Conservation (phyloP, 2,888 invertebrate species). For the Sinodicranocentrus sp. region DNA sequence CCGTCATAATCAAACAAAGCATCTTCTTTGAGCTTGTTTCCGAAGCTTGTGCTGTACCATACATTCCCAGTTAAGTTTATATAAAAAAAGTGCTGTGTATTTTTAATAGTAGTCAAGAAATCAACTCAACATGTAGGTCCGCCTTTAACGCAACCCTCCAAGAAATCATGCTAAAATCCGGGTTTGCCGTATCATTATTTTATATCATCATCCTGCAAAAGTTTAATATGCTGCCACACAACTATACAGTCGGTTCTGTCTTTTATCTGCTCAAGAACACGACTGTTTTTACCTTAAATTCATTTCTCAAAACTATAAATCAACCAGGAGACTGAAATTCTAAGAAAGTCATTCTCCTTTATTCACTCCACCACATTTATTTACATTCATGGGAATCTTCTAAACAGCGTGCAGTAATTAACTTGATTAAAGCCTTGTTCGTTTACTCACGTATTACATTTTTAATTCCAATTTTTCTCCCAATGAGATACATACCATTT, state of each 20-base stretch:
- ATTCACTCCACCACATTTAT: background rate
- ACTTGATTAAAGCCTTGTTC: conserved; percentile 50
- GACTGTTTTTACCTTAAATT: conserved; percentile 41
- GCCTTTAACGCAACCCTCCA: background rate
- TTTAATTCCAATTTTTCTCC: conserved; percentile 19
- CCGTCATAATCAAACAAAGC: too few relatives aligned
- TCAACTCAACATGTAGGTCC: background rate
- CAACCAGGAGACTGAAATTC: conserved; percentile 17
- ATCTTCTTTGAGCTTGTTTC: too few relatives aligned
- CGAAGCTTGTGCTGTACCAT: background rate
- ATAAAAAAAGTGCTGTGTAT: background rate
- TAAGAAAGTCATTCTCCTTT: background rate
- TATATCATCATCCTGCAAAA: conserved; percentile 5
- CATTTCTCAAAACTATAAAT: conserved; percentile 55
- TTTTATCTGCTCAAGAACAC: conserved; percentile 17
- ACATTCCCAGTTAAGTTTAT: background rate
- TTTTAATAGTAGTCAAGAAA: background rate
- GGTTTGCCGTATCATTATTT: background rate
- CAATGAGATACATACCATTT: background rate
- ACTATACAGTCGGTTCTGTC: background rate
- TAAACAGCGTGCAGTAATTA: conserved; percentile 32
- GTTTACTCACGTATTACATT: conserved; percentile 45
- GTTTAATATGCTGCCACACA: background rate
- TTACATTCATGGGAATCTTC: conserved; percentile 17
- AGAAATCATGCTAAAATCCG: conserved; percentile 9